A percentile compares a stretch with the other conserved stretches of the same genome.
Conservation (phyloP, 2,113 vertebrate species). For the Hyperopisus bebe region DNA sequence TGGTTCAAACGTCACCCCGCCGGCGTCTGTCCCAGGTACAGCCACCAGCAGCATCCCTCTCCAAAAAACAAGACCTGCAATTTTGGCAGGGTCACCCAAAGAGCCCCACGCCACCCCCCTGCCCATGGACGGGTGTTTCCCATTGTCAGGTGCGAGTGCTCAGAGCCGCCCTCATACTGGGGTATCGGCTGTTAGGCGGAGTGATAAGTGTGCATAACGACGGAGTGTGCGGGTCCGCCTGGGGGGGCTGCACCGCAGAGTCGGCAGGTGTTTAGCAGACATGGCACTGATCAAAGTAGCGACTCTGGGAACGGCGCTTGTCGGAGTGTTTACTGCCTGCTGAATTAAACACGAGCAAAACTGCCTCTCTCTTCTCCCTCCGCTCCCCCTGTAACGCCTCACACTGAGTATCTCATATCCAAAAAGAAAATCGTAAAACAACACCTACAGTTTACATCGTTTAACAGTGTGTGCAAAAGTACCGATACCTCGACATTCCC, state of each 20-base stretch:
- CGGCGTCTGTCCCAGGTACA: background rate
- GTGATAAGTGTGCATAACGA: constrained; percentile 33
- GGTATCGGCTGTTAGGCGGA: constrained; percentile 33
- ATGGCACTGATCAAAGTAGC: constrained; percentile 18
- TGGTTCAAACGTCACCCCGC: background rate
- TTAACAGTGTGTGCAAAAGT: background rate
- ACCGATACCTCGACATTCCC: background rate
- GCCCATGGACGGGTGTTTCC: background rate
- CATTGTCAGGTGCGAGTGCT: constrained; percentile 24
- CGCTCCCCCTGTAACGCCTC: background rate
- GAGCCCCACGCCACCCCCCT: background rate
- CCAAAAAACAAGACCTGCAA: background rate
- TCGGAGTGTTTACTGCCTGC: background rate
- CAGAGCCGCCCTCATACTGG: background rate
- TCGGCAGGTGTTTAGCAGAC: constrained; percentile 30
- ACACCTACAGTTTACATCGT: background rate
- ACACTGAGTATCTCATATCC: background rate
- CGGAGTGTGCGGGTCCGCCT: constrained; percentile 2
- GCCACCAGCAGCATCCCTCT: background rate
- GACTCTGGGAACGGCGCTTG: background rate
- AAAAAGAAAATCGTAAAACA: background rate
- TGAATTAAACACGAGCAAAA: constrained; percentile 2
- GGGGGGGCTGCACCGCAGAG: background rate
- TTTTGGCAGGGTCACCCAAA: background rate
- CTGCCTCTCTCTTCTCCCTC: constrained; percentile 26